Evolutionary conservation across 2,888 invertebrate genomes (phyloP).

Genomic region (Merodon equestris): DNA sequence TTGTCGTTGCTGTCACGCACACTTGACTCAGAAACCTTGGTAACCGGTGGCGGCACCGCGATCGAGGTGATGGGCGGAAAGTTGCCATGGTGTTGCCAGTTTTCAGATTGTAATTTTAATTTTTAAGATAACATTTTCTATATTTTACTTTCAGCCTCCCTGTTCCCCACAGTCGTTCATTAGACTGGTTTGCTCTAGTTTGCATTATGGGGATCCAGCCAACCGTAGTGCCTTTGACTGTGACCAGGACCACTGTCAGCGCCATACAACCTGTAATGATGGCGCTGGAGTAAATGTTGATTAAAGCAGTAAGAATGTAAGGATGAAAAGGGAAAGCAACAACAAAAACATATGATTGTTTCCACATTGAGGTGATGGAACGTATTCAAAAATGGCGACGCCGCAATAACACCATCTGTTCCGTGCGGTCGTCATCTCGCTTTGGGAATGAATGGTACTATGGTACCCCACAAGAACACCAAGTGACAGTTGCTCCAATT

Average conservation of each 20-base stretch:
- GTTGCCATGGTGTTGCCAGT: conserved; percentile 13
- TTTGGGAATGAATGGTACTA: conserved; percentile 23
- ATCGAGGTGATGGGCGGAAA: conserved; percentile 10
- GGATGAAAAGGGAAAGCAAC: not conserved
- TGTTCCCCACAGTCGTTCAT: conserved; percentile 29
- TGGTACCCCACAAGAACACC: not conserved
- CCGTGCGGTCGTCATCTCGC: conserved; percentile 48
- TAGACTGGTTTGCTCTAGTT: too few species aligned
- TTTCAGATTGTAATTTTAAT: conserved; percentile 36
- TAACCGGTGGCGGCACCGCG: conserved; percentile 52
- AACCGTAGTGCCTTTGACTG: conserved; percentile 18
- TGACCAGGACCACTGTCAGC: conserved; percentile 13
- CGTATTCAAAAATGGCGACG: conserved; percentile 64
- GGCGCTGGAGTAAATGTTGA: conserved; percentile 62
- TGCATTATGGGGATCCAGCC: not conserved
- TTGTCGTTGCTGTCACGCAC: conserved; percentile 25
- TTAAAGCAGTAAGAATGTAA: conserved; percentile 22
- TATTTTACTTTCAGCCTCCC: conserved; percentile 16
- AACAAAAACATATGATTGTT: conserved; percentile 32
- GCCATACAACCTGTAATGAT: not conserved
- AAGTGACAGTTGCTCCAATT: conserved; percentile 37
- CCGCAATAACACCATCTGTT: conserved; percentile 63
- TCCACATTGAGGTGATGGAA: conserved; percentile 5
- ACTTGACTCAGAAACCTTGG: conserved; percentile 51
- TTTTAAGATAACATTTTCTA: conserved; percentile 52